Percentiles rank a stretch among this genome's conserved stretches.
Evolutionary conservation across 2,888 invertebrate species (phyloP).

Genomic region (Stenolophus ochropezus): DNA sequence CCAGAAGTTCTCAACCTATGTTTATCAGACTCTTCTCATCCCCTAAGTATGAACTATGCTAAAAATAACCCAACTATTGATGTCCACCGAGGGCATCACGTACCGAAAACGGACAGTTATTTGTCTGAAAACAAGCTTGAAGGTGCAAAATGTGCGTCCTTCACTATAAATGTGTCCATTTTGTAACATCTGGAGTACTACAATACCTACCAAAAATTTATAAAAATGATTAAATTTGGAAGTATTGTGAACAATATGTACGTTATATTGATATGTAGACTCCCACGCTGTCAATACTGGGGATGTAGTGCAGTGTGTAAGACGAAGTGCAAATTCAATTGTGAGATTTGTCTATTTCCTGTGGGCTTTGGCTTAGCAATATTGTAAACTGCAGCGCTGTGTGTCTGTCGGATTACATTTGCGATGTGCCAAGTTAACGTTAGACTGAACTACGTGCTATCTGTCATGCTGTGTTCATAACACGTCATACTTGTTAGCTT

Average conservation of each 20-base stretch:
- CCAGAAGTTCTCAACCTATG: too few relatives aligned
- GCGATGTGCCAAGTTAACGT: neutral
- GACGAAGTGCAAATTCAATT: neutral
- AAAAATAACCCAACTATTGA: too few relatives aligned
- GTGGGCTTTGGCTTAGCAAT: constrained; percentile 10
- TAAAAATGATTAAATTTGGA: neutral
- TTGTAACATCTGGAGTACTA: too few relatives aligned
- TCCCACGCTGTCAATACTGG: neutral
- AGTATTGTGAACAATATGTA: neutral
- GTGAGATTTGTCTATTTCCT: constrained; percentile 15
- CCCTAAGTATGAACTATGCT: too few relatives aligned
- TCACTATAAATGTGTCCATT: too few relatives aligned
- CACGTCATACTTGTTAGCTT: constrained; percentile 7
- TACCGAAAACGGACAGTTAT: too few relatives aligned
- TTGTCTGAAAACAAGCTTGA: too few relatives aligned
- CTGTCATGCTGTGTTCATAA: constrained; percentile 7
- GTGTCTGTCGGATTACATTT: constrained; percentile 21
- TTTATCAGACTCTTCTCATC: too few relatives aligned
- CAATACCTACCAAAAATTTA: too few relatives aligned
- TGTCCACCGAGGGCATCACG: too few relatives aligned
- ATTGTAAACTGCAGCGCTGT: constrained; percentile 8
- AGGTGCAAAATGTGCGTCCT: too few relatives aligned
- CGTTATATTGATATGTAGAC: neutral
- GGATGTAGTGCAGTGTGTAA: neutral
- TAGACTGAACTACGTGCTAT: constrained; percentile 7